phyloP scores from a whole-genome alignment of 1,140 invertebrate genomes.

The Zophobas morio region DNA sequence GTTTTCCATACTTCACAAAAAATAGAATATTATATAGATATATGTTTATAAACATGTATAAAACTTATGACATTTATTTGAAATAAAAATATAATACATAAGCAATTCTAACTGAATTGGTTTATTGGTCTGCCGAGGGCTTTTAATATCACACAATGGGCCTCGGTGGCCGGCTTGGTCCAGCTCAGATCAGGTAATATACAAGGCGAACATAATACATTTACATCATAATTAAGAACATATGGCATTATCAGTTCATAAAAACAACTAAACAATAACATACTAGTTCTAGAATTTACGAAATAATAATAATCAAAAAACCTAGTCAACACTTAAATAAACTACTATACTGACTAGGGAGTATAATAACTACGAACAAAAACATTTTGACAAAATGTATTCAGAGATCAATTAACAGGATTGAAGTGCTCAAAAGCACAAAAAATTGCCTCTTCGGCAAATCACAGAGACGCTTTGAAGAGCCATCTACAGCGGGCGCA shows the following conservation, averaged over 20 bases:
- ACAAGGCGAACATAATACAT: conserved; percentile 50
- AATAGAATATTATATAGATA: conserved; percentile 65
- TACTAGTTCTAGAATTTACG: conserved; percentile 60
- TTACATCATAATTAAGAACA: conserved; percentile 40
- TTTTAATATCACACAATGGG: conserved; percentile 55
- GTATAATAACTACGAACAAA: conserved; percentile 63
- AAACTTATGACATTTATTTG: conserved; percentile 65
- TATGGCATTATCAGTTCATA: conserved; percentile 56
- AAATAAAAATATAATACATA: conserved; percentile 60
- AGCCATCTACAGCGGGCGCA: conserved; percentile 64
- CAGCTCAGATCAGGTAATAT: conserved; percentile 53
- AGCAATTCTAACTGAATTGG: conserved; percentile 52
- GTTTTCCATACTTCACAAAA: conserved; percentile 65
- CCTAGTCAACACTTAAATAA: conserved; percentile 66
- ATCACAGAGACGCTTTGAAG: conserved; percentile 69
- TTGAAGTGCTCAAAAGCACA: conserved; percentile 47
- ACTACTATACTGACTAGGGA: conserved; percentile 66
- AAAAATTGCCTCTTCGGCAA: conserved; percentile 60
- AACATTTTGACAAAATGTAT: conserved; percentile 64
- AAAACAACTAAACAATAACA: conserved; percentile 61
- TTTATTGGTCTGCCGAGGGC: conserved; percentile 54
- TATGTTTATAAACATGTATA: conserved; percentile 64
- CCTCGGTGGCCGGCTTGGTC: conserved; percentile 56
- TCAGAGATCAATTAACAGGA: conserved; percentile 67
- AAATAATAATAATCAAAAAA: conserved; percentile 58